A percentile compares a stretch with the other conserved stretches of the same genome.
Conservation (phyloP, 2,113 vertebrate species). For the Gulo gulo region DNA sequence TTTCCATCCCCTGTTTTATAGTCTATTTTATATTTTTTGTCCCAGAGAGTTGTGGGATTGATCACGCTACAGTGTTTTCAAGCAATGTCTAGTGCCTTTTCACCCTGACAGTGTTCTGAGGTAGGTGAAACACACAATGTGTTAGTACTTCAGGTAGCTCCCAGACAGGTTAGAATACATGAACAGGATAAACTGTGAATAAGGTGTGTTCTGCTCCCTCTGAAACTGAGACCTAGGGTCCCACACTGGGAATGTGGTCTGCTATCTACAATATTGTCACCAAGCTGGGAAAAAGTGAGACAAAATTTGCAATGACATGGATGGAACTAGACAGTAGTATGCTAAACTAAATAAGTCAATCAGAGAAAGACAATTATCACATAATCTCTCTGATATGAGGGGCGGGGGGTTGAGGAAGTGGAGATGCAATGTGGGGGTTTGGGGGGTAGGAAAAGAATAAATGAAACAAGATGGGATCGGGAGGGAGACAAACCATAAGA, state of each 20-base stretch:
- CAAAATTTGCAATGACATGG: neutral
- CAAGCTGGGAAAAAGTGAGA: neutral
- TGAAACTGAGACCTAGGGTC: neutral
- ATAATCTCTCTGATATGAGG: too few species aligned
- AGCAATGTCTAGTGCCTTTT: neutral
- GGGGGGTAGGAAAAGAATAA: too few species aligned
- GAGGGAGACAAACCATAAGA: too few species aligned
- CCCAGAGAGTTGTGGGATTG: neutral
- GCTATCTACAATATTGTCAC: too few species aligned
- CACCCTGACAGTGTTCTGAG: neutral
- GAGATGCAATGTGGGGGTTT: too few species aligned
- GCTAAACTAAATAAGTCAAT: too few species aligned
- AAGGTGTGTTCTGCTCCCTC: neutral
- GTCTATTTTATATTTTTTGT: neutral
- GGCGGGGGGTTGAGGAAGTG: too few species aligned
- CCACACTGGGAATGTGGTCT: too few species aligned
- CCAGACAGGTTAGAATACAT: neutral
- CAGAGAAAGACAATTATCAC: too few species aligned
- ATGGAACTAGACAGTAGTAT: too few species aligned
- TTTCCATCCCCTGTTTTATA: neutral
- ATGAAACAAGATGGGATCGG: too few species aligned
- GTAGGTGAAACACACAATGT: neutral
- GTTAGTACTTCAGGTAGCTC: neutral
- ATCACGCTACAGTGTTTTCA: neutral
- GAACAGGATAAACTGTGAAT: neutral